Evolutionary conservation across 1,140 invertebrate species (phyloP).

Genomic region (roundworm (Caenorhabditis elegans)): WBcel235 BX284604.4:9320001-9320500

Average conservation of each 20-base stretch:
- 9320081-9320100: too few relatives aligned
- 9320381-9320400: conserved; percentile 29
- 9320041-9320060: not conserved
- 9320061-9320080: too few relatives aligned
- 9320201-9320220: not conserved
- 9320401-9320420: conserved; percentile 58
- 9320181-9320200: not conserved
- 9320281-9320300: not conserved
- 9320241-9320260: conserved; percentile 24
- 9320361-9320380: not conserved
- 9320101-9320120: too few relatives aligned
- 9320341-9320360: not conserved
- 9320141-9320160: not conserved
- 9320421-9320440: conserved; percentile 65
- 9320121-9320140: not conserved
- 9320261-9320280: not conserved
- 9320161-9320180: conserved; percentile 16
- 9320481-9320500: conserved; percentile 61
- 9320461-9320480: conserved; percentile 66
- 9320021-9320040: not conserved
- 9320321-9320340: not conserved
- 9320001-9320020: not conserved
- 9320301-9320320: not conserved
- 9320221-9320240: not conserved
- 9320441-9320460: conserved; percentile 62